A percentile compares a stretch with the other conserved stretches of the same genome.
These are phyloP conservation scores for Torymus tubicola DNA, from an alignment of 2,888 invertebrate species.

Conservation along the genomic window DNA sequence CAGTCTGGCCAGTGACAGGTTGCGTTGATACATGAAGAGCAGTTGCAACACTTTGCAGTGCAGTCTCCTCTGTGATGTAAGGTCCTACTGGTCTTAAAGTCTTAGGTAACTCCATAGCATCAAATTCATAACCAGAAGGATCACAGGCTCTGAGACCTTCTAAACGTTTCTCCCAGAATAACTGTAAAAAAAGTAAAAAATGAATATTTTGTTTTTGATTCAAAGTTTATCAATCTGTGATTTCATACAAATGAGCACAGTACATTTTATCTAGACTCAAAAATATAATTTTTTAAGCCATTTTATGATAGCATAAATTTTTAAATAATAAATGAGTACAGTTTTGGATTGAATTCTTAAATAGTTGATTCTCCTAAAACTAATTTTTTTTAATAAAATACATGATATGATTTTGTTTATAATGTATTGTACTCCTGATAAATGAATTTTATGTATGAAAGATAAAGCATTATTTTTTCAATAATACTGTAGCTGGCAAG, in stretches of 20 bases:
- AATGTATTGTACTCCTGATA: background rate
- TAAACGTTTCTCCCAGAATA: conserved; percentile 90
- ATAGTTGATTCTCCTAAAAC: too few relatives aligned
- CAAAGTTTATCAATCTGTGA: too few relatives aligned
- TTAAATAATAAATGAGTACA: too few relatives aligned
- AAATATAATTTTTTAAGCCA: background rate
- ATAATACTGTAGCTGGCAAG: too few relatives aligned
- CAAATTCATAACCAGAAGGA: conserved; percentile 88
- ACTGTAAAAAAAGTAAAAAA: conserved; percentile 67
- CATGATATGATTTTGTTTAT: background rate
- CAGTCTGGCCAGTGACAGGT: conserved; percentile 94
- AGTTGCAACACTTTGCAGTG: conserved; percentile 95
- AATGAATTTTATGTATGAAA: background rate
- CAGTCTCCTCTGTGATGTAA: conserved; percentile 90
- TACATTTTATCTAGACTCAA: background rate
- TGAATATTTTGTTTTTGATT: background rate
- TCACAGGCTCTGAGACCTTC: conserved; percentile 93
- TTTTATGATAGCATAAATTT: too few relatives aligned
- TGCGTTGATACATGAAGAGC: conserved; percentile 92
- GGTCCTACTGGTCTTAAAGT: conserved; percentile 90
- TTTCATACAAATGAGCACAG: too few relatives aligned
- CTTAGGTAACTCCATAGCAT: conserved; percentile 90
- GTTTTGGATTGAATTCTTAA: too few relatives aligned
- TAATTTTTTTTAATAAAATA: too few relatives aligned
- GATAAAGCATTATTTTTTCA: conserved; percentile 1